Percentiles rank a stretch among this genome's conserved stretches.
Conservation (phyloP, 2,797 vertebrate genomes). For the Cheirogaleus major region DNA sequence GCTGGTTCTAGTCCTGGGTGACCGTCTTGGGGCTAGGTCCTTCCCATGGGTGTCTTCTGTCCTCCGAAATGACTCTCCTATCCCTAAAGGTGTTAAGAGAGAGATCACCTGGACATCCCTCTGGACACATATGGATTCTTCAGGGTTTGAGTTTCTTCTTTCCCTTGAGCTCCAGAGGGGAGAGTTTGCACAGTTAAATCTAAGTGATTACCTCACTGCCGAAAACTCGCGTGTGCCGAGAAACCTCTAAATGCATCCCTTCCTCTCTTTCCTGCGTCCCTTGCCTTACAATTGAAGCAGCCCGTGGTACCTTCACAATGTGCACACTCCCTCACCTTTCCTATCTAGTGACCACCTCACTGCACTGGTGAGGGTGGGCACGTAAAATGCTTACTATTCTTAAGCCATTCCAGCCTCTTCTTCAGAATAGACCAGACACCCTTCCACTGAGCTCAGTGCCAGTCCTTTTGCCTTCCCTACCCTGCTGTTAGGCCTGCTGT, state of each 20-base stretch:
- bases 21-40: neutral
- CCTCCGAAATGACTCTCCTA: neutral
- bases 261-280: constrained; percentile 5
- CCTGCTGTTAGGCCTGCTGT: neutral
- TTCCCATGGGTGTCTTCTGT: neutral
- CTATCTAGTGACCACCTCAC: neutral
- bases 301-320: neutral
- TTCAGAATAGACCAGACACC: neutral
- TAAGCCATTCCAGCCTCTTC: constrained; percentile 53
- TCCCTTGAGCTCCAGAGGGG: neutral
- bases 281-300: neutral
- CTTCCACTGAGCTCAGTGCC: neutral
- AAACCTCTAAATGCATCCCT: neutral
- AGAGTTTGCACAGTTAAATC: neutral
- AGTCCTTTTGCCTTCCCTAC: neutral
- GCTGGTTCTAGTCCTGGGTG: constrained; percentile 67
- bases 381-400: neutral
- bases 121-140: neutral
- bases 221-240: neutral
- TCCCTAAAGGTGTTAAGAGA: neutral
- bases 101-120: neutral
- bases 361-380: neutral
- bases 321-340: neutral
- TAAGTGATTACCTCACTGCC: constrained; percentile 47
- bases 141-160: neutral